Evolutionary conservation across 2,113 vertebrate species (phyloP).

Genomic region (Rutilus rutilus): DNA sequence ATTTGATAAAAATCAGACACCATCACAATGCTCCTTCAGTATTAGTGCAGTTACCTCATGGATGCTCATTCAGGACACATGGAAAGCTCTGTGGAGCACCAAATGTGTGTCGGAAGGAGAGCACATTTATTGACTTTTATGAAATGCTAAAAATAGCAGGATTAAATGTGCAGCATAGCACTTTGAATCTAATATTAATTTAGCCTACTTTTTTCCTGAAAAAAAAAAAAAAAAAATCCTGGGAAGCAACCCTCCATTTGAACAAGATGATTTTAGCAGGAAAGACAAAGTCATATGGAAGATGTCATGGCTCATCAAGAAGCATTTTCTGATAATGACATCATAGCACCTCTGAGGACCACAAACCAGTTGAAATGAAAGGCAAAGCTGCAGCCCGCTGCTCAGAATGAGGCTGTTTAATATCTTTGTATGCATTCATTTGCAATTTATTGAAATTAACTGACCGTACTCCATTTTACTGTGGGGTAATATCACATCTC

Average conservation of each 20-base stretch:
- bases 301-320: slow-evolving; percentile 20
- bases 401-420: not conserved
- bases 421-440: slow-evolving; percentile 24
- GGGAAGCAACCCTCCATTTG: not conserved
- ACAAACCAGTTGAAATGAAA: slow-evolving; percentile 5
- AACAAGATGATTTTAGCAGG: not conserved
- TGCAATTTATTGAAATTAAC: slow-evolving; percentile 42
- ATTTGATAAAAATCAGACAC: not conserved
- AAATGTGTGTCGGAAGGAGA: slow-evolving; percentile 13
- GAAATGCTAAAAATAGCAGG: slow-evolving; percentile 24
- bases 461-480: slow-evolving; percentile 3
- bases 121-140: slow-evolving; percentile 21
- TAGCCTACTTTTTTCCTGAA: slow-evolving; percentile 1
- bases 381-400: not conserved
- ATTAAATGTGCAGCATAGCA: slow-evolving; percentile 19
- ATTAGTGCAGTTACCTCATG: slow-evolving; percentile 15
- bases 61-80: not conserved
- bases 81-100: not conserved
- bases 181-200: slow-evolving; percentile 14
- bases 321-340: slow-evolving; percentile 32
- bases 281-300: slow-evolving; percentile 16
- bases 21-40: not conserved
- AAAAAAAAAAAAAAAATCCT: not conserved
- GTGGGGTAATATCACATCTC: not conserved
- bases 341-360: slow-evolving; percentile 4